Percentiles rank a stretch among this genome's conserved stretches.
Conservation (phyloP, 2,888 invertebrate species). For the Synergus itoensis region DNA sequence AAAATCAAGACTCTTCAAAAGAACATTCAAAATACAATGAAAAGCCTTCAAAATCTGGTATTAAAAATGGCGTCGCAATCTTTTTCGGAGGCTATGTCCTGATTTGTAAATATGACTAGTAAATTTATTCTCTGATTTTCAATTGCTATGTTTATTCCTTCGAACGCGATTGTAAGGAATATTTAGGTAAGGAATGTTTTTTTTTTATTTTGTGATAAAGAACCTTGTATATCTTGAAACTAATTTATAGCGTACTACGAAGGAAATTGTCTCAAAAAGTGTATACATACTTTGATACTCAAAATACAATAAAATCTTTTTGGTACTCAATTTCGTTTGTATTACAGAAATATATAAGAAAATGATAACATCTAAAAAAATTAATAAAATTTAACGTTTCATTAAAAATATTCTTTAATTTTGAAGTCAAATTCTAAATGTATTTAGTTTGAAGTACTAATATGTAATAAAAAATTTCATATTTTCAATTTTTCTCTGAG, state of each 20-base stretch:
- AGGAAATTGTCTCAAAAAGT: not conserved
- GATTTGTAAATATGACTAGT: not conserved
- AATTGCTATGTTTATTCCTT: not conserved
- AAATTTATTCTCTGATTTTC: slow-evolving; percentile 7
- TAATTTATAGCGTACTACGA: not conserved
- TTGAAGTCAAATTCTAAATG: no score
- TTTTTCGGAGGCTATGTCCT: slow-evolving; percentile 17
- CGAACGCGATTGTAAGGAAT: not conserved
- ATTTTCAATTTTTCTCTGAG: not conserved
- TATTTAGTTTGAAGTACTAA: no score
- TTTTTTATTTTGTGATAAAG: slow-evolving; percentile 23
- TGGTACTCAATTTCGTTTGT: not conserved
- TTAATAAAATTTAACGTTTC: no score
- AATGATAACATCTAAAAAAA: no score
- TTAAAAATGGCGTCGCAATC: slow-evolving; percentile 4
- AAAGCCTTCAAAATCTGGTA: slow-evolving; percentile 2
- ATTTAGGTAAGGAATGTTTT: not conserved
- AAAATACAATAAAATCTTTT: slow-evolving; percentile 4
- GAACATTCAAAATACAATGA: not conserved
- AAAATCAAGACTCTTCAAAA: slow-evolving; percentile 30
- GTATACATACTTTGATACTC: slow-evolving; percentile 5
- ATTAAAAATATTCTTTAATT: no score
- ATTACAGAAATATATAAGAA: no score
- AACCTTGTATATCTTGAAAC: not conserved
- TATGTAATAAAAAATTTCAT: no score